Conservation (phyloP, 2,113 vertebrate species). For the Pseudorasbora parva region DNA sequence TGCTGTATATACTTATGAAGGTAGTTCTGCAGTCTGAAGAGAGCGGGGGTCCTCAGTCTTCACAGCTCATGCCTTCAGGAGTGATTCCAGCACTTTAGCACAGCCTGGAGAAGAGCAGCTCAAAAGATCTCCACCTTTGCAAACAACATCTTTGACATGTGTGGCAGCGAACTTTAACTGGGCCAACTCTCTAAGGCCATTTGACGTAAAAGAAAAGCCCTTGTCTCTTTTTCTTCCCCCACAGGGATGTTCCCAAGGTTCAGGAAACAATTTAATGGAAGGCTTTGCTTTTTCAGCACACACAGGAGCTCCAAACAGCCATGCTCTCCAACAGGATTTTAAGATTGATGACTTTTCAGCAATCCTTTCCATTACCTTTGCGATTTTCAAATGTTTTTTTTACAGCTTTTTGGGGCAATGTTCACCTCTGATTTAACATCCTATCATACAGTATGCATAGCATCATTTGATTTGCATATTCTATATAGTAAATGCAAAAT, state of each 20-base stretch:
- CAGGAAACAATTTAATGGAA: constrained; percentile 63
- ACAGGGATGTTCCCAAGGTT: constrained; percentile 64
- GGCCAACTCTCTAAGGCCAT: constrained; percentile 66
- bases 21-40: constrained; percentile 27
- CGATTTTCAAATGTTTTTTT: background rate
- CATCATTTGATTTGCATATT: background rate
- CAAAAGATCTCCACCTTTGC: constrained; percentile 65
- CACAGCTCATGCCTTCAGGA: constrained; percentile 72
- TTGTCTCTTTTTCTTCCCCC: constrained; percentile 71
- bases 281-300: constrained; percentile 58
- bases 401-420: background rate
- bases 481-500: background rate
- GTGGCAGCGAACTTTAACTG: constrained; percentile 66
- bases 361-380: background rate
- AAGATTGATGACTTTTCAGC: constrained; percentile 29
- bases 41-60: constrained; percentile 14
- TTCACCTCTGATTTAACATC: background rate
- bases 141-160: constrained; percentile 71
- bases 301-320: constrained; percentile 27
- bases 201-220: constrained; percentile 71
- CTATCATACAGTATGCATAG: background rate
- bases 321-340: background rate
- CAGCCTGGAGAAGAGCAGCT: constrained; percentile 55
- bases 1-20: constrained; percentile 24
- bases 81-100: constrained; percentile 55